These are phyloP conservation scores for Agrenia bidenticulata DNA, from an alignment of 2,888 invertebrate genomes.

Conservation along the genomic window DNA sequence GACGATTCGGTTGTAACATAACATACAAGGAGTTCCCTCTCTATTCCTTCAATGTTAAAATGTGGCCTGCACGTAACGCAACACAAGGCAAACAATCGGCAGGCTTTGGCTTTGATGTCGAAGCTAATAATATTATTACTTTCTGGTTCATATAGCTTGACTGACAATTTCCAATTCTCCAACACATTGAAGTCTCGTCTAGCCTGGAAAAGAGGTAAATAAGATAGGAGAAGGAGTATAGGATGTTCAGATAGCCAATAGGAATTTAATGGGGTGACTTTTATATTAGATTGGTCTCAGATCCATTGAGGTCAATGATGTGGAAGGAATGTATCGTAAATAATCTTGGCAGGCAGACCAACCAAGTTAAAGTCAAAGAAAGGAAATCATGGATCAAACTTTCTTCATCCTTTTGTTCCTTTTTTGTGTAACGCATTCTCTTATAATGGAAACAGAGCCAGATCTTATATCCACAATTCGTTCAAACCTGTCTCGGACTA, in stretches of 20 bases:
- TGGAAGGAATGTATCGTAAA: slow-evolving; percentile 27
- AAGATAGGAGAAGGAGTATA: neutral
- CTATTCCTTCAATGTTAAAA: no score
- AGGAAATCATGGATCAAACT: slow-evolving; percentile 17
- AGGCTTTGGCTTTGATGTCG: neutral
- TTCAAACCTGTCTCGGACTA: no score
- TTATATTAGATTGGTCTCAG: slow-evolving; percentile 5
- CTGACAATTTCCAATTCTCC: slow-evolving; percentile 4
- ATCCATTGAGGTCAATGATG: slow-evolving; percentile 26
- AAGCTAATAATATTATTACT: neutral
- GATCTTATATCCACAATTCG: no score
- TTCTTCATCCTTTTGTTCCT: slow-evolving; percentile 12
- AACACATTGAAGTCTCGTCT: neutral
- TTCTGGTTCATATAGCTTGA: slow-evolving; percentile 3
- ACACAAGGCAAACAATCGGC: no score
- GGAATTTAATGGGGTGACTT: neutral
- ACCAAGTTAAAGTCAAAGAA: slow-evolving; percentile 7
- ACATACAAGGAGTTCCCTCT: no score
- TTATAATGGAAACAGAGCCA: no score
- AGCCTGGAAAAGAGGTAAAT: neutral
- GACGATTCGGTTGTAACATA: no score
- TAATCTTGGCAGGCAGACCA: slow-evolving; percentile 10
- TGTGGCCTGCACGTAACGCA: no score
- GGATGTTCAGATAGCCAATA: neutral
- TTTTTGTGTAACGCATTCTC: no score